These are phyloP conservation scores for Tholera decimalis DNA, from an alignment of 2,888 invertebrate genomes.

Conservation along the genomic window DNA sequence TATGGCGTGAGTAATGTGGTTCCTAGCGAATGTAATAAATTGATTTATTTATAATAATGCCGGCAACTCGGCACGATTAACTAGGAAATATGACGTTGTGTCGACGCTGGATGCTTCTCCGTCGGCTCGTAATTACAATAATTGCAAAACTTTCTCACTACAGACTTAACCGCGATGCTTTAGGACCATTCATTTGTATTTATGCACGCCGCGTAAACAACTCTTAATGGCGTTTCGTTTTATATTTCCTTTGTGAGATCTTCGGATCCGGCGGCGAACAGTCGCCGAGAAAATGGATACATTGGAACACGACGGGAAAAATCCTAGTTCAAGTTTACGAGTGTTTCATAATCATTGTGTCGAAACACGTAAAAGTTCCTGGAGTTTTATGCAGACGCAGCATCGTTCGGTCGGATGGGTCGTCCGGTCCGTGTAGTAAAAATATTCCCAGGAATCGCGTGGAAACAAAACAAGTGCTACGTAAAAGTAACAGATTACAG, in stretches of 20 bases:
- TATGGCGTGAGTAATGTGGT: slow-evolving; percentile 73
- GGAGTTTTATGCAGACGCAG: slow-evolving; percentile 83
- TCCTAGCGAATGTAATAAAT: slow-evolving; percentile 80
- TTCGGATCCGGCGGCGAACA: slow-evolving; percentile 46
- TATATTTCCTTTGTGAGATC: slow-evolving; percentile 71
- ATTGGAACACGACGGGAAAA: slow-evolving; percentile 72
- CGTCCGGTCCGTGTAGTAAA: slow-evolving; percentile 78
- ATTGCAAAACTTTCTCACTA: slow-evolving; percentile 88
- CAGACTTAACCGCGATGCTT: slow-evolving; percentile 81
- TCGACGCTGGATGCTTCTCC: slow-evolving; percentile 82
- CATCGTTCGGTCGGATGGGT: slow-evolving; percentile 80
- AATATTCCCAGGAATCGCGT: slow-evolving; percentile 80
- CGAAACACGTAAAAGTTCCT: slow-evolving; percentile 85
- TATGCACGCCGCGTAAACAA: slow-evolving; percentile 82
- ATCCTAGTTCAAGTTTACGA: slow-evolving; percentile 83
- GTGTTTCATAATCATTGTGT: slow-evolving; percentile 83
- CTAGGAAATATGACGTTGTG: slow-evolving; percentile 86
- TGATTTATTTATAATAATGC: slow-evolving; percentile 85
- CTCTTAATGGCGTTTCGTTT: slow-evolving; percentile 76
- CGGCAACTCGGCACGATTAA: slow-evolving; percentile 85
- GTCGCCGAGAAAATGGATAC: slow-evolving; percentile 67
- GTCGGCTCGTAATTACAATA: slow-evolving; percentile 88
- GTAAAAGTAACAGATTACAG: slow-evolving; percentile 82
- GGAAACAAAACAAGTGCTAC: slow-evolving; percentile 79
- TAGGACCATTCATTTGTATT: slow-evolving; percentile 84